Percentiles rank a stretch among this genome's conserved stretches.
Evolutionary conservation across 1,140 invertebrate genomes (phyloP).

Genomic region (Pachyrhynchus sulphureomaculatus): DNA sequence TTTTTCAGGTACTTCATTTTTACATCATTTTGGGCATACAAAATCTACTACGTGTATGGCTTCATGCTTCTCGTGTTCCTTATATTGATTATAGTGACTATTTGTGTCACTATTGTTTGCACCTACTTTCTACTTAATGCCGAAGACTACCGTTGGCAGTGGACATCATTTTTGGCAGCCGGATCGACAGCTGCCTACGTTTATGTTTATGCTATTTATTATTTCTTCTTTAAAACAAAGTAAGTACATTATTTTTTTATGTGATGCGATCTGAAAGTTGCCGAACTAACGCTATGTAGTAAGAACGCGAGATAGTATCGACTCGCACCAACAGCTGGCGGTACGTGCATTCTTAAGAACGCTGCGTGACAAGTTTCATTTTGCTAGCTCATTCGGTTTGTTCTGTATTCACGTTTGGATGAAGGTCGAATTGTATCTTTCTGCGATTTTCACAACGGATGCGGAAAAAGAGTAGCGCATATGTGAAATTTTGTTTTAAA

Average conservation of each 20-base stretch:
- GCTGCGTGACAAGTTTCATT: too few species aligned
- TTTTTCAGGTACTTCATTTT: conserved; percentile 96
- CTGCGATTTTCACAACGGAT: too few species aligned
- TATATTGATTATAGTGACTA: conserved; percentile 94
- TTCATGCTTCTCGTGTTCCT: conserved; percentile 98
- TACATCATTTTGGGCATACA: conserved; percentile 99
- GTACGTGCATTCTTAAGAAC: too few species aligned
- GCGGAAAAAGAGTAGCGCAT: too few species aligned
- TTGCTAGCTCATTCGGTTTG: too few species aligned
- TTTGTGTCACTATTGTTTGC: conserved; percentile 99
- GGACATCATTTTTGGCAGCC: conserved; percentile 97
- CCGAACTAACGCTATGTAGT: too few species aligned
- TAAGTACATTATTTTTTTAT: conserved; percentile 66
- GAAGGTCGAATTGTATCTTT: too few species aligned
- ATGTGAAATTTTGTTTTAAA: too few species aligned
- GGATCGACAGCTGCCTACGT: conserved; percentile 96
- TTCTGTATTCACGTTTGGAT: too few species aligned
- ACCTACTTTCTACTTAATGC: conserved; percentile 99
- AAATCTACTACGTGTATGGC: conserved; percentile 99
- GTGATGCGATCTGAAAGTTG: too few species aligned
- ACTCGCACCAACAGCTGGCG: too few species aligned
- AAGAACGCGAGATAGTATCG: too few species aligned
- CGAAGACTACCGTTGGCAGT: conserved; percentile 99
- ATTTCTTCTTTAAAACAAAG: conserved; percentile 99
- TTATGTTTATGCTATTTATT: conserved; percentile 98